These are phyloP conservation scores for Cnemophilus loriae DNA, from an alignment of 2,113 vertebrate genomes.

Conservation along the genomic window DNA sequence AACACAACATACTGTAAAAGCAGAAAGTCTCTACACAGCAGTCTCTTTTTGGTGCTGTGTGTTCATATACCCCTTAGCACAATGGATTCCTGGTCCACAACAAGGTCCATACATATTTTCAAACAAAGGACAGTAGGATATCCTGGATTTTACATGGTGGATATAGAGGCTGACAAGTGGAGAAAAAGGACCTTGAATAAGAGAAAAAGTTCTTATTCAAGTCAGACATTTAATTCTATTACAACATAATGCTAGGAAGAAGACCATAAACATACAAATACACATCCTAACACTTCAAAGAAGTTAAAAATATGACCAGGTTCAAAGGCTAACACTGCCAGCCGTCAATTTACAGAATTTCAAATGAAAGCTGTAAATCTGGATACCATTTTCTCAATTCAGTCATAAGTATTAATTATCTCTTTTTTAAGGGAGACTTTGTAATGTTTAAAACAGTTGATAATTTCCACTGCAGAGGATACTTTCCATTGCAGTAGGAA, in stretches of 20 bases:
- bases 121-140: not conserved
- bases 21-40: not conserved
- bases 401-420: not conserved
- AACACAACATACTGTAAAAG: not conserved
- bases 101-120: not conserved
- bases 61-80: rapidly evolving
- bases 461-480: not conserved
- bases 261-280: not conserved
- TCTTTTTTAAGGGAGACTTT: not conserved
- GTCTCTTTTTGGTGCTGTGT: not conserved
- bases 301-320: not conserved
- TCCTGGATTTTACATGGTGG: not conserved
- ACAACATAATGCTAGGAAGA: not conserved
- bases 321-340: not conserved
- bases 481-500: not conserved
- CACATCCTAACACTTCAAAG: not conserved
- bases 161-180: not conserved
- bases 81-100: not conserved
- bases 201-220: not conserved
- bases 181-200: not conserved
- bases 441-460: not conserved
- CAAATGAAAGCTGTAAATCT: not conserved
- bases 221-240: not conserved
- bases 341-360: not conserved
- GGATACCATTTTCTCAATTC: not conserved